Evolutionary conservation across 37 sponge, comb jelly and placozoan species (phyloP).

Genomic region (Lycopodina hypogea): DNA sequence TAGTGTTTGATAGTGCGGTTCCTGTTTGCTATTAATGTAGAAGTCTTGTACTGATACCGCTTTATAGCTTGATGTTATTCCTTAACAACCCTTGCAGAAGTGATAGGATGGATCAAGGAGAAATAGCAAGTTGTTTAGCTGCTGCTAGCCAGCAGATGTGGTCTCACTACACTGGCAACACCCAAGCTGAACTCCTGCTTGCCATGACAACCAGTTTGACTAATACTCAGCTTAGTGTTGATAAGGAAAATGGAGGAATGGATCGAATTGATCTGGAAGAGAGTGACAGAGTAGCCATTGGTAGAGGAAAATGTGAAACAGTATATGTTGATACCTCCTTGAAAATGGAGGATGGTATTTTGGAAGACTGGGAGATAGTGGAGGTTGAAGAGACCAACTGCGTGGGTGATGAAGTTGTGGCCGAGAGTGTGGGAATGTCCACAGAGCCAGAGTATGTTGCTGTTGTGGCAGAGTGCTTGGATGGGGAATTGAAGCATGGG

Average conservation of each 20-base stretch:
- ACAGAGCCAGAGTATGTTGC: not conserved
- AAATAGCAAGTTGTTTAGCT: too few species aligned
- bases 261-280: not conserved
- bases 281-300: too few species aligned
- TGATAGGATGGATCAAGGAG: too few species aligned
- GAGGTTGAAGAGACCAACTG: not conserved
- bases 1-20: too few species aligned
- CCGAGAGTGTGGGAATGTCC: not conserved
- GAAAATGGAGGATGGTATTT: too few species aligned
- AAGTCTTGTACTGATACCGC: too few species aligned
- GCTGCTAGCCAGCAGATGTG: not conserved
- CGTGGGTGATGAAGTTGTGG: constrained; percentile 5
- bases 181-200: not conserved
- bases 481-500: not conserved
- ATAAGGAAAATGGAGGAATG: not conserved
- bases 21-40: too few species aligned
- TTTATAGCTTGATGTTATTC: too few species aligned
- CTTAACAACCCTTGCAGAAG: too few species aligned
- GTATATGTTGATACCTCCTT: too few species aligned
- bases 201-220: not conserved
- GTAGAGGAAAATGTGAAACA: too few species aligned
- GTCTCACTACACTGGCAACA: not conserved
- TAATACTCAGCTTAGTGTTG: not conserved
- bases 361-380: not conserved
- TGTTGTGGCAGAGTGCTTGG: not conserved